These are phyloP conservation scores for Drosophila mercatorum DNA, from an alignment of 2,888 invertebrate species.

Conservation along the genomic window DNA sequence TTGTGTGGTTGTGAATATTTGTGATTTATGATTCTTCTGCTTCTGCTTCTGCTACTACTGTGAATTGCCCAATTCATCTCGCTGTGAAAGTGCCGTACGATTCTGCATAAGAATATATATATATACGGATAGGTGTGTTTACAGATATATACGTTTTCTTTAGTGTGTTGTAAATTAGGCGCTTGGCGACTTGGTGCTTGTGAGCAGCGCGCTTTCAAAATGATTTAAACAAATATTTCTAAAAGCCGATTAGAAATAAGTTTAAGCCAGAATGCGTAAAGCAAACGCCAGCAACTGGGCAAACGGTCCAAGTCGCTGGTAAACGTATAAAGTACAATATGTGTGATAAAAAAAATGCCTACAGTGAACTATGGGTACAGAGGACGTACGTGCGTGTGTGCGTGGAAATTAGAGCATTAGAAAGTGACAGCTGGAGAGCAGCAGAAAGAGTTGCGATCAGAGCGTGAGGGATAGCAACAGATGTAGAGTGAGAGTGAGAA, in stretches of 20 bases:
- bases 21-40: conserved; percentile 49
- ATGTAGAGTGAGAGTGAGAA: conserved; percentile 22
- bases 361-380: conserved; percentile 70
- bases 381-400: conserved; percentile 55
- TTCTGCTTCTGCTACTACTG: conserved; percentile 33
- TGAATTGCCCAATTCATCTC: conserved; percentile 62
- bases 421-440: conserved; percentile 57
- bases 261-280: conserved; percentile 54
- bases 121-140: neutral
- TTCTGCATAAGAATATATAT: conserved; percentile 46
- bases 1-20: conserved; percentile 29
- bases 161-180: conserved; percentile 51
- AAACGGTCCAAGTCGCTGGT: conserved; percentile 56
- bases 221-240: conserved; percentile 74
- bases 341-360: conserved; percentile 41
- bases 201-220: conserved; percentile 47
- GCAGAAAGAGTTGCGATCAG: conserved; percentile 30
- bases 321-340: conserved; percentile 40
- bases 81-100: conserved; percentile 70
- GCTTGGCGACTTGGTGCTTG: conserved; percentile 53
- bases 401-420: conserved; percentile 64
- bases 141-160: conserved; percentile 11
- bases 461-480: conserved; percentile 49
- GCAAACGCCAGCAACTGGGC: conserved; percentile 28
- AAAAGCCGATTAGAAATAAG: conserved; percentile 71